Conservation (phyloP, 2,113 vertebrate species). For the Ceratotherium simum region DNA sequence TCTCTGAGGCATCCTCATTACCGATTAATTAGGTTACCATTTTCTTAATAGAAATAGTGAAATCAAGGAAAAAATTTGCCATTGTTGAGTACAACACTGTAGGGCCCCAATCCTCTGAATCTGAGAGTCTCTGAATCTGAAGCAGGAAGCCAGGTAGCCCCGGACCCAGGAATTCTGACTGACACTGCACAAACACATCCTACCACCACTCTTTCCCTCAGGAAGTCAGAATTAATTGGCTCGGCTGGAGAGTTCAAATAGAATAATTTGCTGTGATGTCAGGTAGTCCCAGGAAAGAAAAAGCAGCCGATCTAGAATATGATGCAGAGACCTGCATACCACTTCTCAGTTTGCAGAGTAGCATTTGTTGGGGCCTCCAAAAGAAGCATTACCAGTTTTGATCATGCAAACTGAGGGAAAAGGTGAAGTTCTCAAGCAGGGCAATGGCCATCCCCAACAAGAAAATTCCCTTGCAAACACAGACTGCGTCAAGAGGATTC, state of each 20-base stretch:
- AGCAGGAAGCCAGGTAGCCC: background rate
- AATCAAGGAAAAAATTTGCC: constrained; percentile 16
- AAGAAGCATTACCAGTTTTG: background rate
- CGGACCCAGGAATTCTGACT: background rate
- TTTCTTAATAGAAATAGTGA: constrained; percentile 66
- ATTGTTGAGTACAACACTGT: constrained; percentile 27
- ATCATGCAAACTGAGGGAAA: background rate
- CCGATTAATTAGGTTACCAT: constrained; percentile 64
- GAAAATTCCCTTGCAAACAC: constrained; percentile 54
- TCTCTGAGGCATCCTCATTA: constrained; percentile 72
- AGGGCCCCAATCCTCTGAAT: background rate
- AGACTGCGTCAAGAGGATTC: background rate
- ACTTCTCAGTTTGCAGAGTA: background rate
- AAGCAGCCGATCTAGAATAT: background rate
- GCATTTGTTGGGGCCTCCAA: background rate
- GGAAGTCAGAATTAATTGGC: constrained; percentile 61
- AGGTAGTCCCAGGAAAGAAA: constrained; percentile 32
- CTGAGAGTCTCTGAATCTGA: background rate
- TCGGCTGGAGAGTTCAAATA: constrained; percentile 67
- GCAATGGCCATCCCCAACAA: background rate
- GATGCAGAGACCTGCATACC: background rate
- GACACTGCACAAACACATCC: background rate
- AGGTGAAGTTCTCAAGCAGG: background rate
- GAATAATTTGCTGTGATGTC: constrained; percentile 70
- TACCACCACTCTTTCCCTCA: background rate